Conservation (phyloP, 37 sponge, comb jelly and placozoan genomes). For the Spongilla lacustris region DNA sequence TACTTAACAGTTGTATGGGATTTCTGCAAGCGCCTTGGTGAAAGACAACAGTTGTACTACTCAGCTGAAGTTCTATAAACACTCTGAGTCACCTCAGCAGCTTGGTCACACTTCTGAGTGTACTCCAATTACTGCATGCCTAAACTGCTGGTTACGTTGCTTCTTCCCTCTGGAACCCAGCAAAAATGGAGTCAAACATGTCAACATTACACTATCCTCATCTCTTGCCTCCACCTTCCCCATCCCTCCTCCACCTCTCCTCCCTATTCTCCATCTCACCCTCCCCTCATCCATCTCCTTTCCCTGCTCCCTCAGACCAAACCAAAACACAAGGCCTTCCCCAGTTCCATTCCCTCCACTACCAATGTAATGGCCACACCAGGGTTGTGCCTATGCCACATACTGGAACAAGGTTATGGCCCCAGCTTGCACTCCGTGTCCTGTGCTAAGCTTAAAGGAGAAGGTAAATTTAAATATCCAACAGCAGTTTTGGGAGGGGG, state of each 20-base stretch:
- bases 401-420: constrained; percentile 19
- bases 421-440: background rate
- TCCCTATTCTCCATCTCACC: too few species aligned
- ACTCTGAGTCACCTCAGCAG: constrained; percentile 39
- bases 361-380: constrained; percentile 28
- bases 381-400: constrained; percentile 19
- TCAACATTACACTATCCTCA: too few species aligned
- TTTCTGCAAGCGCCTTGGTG: constrained; percentile 69
- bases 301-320: too few species aligned
- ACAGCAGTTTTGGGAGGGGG: background rate
- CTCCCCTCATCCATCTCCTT: too few species aligned
- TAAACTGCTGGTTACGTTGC: constrained; percentile 45
- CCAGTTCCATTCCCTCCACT: constrained; percentile 55
- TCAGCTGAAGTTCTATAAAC: constrained; percentile 53
- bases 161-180: constrained; percentile 62
- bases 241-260: too few species aligned
- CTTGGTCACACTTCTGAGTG: background rate
- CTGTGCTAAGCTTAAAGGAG: background rate
- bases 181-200: background rate
- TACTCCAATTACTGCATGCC: constrained; percentile 36
- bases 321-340: too few species aligned
- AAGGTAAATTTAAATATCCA: background rate
- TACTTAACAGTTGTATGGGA: constrained; percentile 60
- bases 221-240: too few species aligned
- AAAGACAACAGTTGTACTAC: constrained; percentile 28